Percentiles rank a stretch among this genome's conserved stretches.
Evolutionary conservation across 35 echinoderm and acorn worm species (phyloP).

Genomic region (Antedon bifida): DNA sequence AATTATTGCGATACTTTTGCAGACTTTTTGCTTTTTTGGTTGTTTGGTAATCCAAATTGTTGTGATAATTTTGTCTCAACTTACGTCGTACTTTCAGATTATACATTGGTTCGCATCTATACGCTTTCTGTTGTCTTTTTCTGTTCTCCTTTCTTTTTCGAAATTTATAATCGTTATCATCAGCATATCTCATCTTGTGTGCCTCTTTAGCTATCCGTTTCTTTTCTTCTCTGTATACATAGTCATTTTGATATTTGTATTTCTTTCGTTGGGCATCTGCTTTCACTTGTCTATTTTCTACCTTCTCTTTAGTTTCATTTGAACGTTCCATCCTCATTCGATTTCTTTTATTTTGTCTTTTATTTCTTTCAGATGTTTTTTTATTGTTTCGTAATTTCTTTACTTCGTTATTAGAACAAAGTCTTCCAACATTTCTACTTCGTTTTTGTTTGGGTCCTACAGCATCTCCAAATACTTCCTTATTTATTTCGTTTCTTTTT

Average conservation of each 20-base stretch:
- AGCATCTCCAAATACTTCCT: background rate
- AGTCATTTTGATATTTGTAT: background rate
- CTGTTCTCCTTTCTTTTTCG: background rate
- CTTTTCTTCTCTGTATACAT: conserved; percentile 1
- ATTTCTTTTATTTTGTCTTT: background rate
- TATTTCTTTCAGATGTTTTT: background rate
- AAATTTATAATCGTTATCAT: background rate
- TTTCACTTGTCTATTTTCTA: too few relatives aligned
- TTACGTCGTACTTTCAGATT: background rate
- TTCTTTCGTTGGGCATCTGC: background rate
- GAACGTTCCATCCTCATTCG: background rate
- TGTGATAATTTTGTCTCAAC: background rate
- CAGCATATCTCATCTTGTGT: background rate
- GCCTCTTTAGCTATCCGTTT: background rate
- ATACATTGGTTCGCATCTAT: background rate
- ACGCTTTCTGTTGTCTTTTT: background rate
- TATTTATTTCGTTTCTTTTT: background rate
- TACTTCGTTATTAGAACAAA: background rate
- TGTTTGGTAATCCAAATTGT: background rate
- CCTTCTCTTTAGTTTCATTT: background rate
- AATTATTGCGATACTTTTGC: too few relatives aligned
- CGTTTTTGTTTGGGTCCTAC: background rate
- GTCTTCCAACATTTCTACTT: background rate
- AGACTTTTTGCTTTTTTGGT: background rate
- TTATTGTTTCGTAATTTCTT: background rate